Evolutionary conservation across 2,113 vertebrate genomes (phyloP).

Genomic region (Amazona vittata): DNA sequence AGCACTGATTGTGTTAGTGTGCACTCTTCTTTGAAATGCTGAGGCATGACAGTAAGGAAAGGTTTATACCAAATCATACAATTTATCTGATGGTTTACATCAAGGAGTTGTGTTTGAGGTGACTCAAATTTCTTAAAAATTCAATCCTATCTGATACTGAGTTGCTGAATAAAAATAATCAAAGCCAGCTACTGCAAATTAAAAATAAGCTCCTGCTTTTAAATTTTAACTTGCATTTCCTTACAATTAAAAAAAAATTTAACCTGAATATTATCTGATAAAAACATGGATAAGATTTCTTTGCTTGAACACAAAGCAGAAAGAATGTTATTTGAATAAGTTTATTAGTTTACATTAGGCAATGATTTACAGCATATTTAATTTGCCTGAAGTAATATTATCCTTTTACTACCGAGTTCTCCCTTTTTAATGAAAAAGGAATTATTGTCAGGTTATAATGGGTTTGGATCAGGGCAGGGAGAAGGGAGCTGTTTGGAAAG

Average conservation of each 20-base stretch:
- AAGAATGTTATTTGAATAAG: background rate
- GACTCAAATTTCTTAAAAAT: background rate
- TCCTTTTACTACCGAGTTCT: background rate
- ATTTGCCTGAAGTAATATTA: background rate
- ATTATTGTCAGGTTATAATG: background rate
- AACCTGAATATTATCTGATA: background rate
- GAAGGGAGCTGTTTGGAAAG: background rate
- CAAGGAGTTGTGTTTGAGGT: background rate
- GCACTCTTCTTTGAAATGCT: background rate
- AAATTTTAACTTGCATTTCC: background rate
- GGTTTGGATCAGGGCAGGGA: constrained; percentile 21
- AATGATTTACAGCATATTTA: background rate
- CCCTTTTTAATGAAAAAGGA: background rate
- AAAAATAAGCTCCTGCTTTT: background rate
- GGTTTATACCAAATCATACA: background rate
- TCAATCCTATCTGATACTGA: background rate
- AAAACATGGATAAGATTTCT: background rate
- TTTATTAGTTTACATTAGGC: background rate
- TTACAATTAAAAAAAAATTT: background rate
- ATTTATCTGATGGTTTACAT: background rate
- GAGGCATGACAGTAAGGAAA: background rate
- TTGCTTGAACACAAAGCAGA: background rate
- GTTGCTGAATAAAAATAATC: background rate
- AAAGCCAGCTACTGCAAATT: background rate
- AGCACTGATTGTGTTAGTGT: background rate